phyloP scores from a whole-genome alignment of 2,797 vertebrate species.

The Acomys russatus region DNA sequence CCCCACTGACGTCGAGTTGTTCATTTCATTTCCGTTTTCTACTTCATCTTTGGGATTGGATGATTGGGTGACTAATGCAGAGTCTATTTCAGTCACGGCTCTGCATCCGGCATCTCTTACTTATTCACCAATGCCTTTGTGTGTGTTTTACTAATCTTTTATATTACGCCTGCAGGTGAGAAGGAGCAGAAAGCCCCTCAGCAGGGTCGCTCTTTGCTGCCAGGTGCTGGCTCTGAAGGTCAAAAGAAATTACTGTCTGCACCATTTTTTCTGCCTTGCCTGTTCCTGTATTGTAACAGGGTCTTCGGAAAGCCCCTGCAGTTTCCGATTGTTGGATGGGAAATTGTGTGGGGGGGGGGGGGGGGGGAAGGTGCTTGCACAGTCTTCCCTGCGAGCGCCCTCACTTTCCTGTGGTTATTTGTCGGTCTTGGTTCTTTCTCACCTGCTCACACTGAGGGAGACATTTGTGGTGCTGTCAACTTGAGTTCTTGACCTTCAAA shows the following conservation, averaged over 20 bases:
- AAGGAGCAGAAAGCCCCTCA: neutral
- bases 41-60: neutral
- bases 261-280: constrained; percentile 19
- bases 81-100: constrained; percentile 46
- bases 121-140: constrained; percentile 63
- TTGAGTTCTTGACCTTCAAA: constrained; percentile 78
- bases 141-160: constrained; percentile 65
- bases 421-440: constrained; percentile 16
- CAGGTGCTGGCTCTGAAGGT: neutral
- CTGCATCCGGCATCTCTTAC: constrained; percentile 27
- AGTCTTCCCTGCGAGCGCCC: neutral
- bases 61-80: neutral
- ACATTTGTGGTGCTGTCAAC: constrained; percentile 83
- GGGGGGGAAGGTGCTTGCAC: neutral
- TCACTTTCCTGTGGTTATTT: constrained; percentile 19
- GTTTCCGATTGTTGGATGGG: neutral
- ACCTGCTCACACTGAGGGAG: constrained; percentile 66
- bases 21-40: constrained; percentile 29
- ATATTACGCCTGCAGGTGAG: constrained; percentile 1
- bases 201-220: constrained; percentile 22
- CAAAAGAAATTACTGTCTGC: constrained; percentile 29
- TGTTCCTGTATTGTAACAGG: neutral
- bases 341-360: neutral
- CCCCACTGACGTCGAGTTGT: neutral
- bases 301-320: neutral